Percentiles rank a stretch among this genome's conserved stretches.
phyloP scores from a whole-genome alignment of 1,140 invertebrate species.

The Lepidurus couesii region DNA sequence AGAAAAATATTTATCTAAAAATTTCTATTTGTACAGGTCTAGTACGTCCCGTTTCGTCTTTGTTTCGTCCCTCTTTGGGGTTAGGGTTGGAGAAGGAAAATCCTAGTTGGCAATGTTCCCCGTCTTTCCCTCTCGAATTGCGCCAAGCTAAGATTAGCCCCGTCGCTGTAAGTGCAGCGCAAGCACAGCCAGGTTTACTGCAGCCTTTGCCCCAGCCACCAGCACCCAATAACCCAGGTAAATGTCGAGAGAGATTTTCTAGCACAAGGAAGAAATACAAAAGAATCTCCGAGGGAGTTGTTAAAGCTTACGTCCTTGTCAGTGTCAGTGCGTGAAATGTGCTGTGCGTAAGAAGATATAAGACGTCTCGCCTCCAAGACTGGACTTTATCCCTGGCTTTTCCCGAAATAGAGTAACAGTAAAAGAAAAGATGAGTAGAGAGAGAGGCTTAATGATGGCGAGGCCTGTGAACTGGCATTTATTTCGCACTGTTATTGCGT shows the following conservation, averaged over 20 bases:
- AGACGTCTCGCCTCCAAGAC: neutral
- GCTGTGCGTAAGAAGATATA: neutral
- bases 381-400: neutral
- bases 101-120: conserved; percentile 21
- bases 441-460: neutral
- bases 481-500: conserved; percentile 2
- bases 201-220: conserved; percentile 1
- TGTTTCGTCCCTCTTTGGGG: neutral
- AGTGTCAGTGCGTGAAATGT: conserved; percentile 13
- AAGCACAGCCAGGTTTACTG: conserved; percentile 9
- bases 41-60: neutral
- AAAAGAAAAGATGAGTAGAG: neutral
- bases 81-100: neutral
- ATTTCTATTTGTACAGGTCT: neutral
- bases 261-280: neutral
- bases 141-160: conserved; percentile 13
- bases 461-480: neutral
- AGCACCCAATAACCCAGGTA: conserved; percentile 18
- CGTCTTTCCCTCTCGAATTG: conserved; percentile 4
- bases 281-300: neutral
- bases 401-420: neutral
- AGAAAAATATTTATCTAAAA: neutral
- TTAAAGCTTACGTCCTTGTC: neutral
- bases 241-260: neutral
- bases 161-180: conserved; percentile 9